Base-by-base conservation (phyloP, 2,888 invertebrate species). In the Cheilosia urbana region DNA sequence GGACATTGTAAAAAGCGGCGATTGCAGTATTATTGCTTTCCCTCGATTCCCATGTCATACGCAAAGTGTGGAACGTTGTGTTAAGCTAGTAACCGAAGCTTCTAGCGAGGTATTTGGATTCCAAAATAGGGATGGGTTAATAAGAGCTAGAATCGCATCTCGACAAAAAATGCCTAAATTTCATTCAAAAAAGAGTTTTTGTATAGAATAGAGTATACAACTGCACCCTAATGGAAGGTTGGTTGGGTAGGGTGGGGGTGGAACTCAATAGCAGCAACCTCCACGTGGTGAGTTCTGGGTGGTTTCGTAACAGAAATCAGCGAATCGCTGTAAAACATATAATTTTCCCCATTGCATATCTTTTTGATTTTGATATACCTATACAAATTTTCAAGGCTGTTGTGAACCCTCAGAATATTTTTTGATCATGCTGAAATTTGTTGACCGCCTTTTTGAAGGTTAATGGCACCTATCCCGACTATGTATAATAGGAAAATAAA, bases 41-140 rank as follows among this genome's bases (percentile, higher is more conserved):
- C n/a, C 40, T 24, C 65, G 47, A 19, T 51, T 51, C 17, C 51
- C 37, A 51, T 66, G 51, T 53, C 24, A 66, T 4, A 53, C 40
- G 19, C 65, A 53, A 66, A 40, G n/a, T 30, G 65, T 53, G 21
- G 40, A 66, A 34, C 51, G 37, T 40, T 66, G 42, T 42, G n/a
- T 40, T n/a, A 42, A 53, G 66, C 66, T 66, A 15, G 53, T 53
- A 27, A 53, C 66, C 6, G 53, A 66, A 53, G 53, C 66, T 42
- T 53, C 66, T 24, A 21, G 37, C 19, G 24, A 51, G 24, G 24
- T 66, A 27, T 53, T 21, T 60, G 42, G 60, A 42, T 58, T 19
- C 47, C 34, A 58, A 58, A 37, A 17, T 7, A 40, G 37, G 15
- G 17, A 55, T n/a, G 17, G 17, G 19, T 17, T 49, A n/a, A 42